Evolutionary conservation across 2,888 invertebrate genomes (phyloP).

Genomic region (Zhuqinia jingwanae): DNA sequence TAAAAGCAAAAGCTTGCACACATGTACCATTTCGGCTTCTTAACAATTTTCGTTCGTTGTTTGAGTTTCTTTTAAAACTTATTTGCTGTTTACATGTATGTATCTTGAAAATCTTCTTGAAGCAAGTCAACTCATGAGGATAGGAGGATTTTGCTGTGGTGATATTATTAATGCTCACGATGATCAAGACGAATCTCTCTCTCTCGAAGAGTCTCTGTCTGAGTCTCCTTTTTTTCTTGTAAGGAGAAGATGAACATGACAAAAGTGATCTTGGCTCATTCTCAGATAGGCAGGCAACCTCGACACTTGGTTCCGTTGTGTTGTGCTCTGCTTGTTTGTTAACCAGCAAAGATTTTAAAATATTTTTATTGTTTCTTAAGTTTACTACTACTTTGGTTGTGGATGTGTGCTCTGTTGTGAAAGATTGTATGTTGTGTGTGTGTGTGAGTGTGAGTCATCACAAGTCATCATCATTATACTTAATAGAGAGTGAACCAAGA

Average conservation of each 20-base stretch:
- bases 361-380: slow-evolving; percentile 1
- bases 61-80: too few relatives aligned
- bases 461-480: too few relatives aligned
- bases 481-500: not conserved
- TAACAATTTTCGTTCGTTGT: slow-evolving; percentile 28
- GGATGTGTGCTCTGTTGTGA: not conserved
- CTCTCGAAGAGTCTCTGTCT: not conserved
- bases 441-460: slow-evolving; percentile 46
- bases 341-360: not conserved
- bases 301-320: slow-evolving; percentile 62
- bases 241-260: slow-evolving; percentile 59
- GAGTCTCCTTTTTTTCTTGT: slow-evolving; percentile 12
- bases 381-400: not conserved
- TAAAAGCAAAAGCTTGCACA: not conserved
- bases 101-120: slow-evolving; percentile 18
- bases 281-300: slow-evolving; percentile 64
- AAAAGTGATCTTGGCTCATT: slow-evolving; percentile 70
- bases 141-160: not conserved
- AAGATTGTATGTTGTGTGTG: not conserved
- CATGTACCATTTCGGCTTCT: slow-evolving; percentile 35
- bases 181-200: slow-evolving; percentile 14
- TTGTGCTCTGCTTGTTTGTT: slow-evolving; percentile 61
- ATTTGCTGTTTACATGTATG: not conserved
- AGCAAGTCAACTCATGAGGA: slow-evolving; percentile 13
- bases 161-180: not conserved